Conservation (phyloP, 1,140 invertebrate genomes). For the Drosophila nasuta region DNA sequence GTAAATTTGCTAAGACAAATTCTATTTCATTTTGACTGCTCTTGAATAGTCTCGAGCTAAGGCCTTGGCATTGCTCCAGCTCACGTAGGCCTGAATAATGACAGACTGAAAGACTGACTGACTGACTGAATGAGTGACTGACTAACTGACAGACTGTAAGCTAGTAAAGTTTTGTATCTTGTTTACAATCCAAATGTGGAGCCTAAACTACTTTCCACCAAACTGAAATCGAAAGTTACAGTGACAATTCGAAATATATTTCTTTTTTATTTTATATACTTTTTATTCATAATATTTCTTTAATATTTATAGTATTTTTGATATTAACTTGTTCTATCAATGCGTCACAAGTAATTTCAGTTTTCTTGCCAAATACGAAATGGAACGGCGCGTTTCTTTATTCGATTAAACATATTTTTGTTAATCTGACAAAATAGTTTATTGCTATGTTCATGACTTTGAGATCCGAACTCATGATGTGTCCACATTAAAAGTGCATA, state of each 20-base stretch:
- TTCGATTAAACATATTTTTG: slow-evolving; percentile 9
- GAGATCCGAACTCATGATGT: background rate
- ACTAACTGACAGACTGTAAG: background rate
- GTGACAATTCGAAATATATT: background rate
- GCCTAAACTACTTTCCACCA: too few species aligned
- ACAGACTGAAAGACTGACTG: background rate
- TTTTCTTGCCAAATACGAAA: slow-evolving; percentile 4
- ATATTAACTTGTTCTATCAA: background rate
- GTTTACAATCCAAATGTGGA: slow-evolving; percentile 12
- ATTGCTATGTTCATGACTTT: background rate
- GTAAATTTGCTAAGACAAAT: slow-evolving; percentile 38
- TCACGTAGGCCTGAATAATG: slow-evolving; percentile 57
- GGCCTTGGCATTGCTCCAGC: slow-evolving; percentile 81
- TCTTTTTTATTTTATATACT: background rate
- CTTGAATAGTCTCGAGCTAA: slow-evolving; percentile 30
- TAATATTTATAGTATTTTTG: too few species aligned
- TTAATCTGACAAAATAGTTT: slow-evolving; percentile 19
- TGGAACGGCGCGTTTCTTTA: background rate
- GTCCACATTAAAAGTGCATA: background rate
- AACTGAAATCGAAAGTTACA: background rate
- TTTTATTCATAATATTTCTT: background rate
- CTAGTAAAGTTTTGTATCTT: background rate
- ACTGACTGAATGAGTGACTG: background rate
- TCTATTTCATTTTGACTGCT: slow-evolving; percentile 15
- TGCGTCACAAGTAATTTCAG: slow-evolving; percentile 7